Percentiles rank a stretch among this genome's conserved stretches.
phyloP scores from a whole-genome alignment of 2,888 invertebrate species.

The Drosophila kuntzei region DNA sequence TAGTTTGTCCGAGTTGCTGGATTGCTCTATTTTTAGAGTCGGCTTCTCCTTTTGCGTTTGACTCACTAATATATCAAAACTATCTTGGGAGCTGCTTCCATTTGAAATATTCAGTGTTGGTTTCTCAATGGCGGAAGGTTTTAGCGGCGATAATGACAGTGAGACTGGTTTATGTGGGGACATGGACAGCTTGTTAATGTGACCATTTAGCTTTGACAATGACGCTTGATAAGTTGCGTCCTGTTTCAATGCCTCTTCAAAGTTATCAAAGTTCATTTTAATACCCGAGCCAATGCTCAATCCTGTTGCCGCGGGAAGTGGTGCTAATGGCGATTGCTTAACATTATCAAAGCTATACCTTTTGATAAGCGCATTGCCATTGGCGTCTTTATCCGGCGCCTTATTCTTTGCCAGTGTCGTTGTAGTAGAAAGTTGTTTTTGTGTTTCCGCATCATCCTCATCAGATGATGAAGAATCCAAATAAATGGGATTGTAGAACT shows the following conservation, averaged over 20 bases:
- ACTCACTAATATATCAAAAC: slow-evolving; percentile 48
- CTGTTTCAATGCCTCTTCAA: slow-evolving; percentile 71
- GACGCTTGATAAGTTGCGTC: slow-evolving; percentile 77
- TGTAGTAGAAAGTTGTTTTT: background rate
- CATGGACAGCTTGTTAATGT: slow-evolving; percentile 71
- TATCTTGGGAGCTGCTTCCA: slow-evolving; percentile 36
- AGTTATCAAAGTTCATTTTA: slow-evolving; percentile 73
- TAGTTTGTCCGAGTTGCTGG: background rate
- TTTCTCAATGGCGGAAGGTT: slow-evolving; percentile 5
- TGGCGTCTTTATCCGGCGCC: slow-evolving; percentile 31
- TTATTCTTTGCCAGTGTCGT: slow-evolving; percentile 10
- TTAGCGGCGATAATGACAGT: slow-evolving; percentile 47
- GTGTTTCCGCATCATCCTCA: slow-evolving; percentile 54
- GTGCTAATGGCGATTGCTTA: slow-evolving; percentile 71
- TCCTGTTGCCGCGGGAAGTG: slow-evolving; percentile 23
- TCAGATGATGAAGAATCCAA: slow-evolving; percentile 81
- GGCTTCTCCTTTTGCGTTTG: slow-evolving; percentile 2
- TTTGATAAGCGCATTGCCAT: slow-evolving; percentile 56
- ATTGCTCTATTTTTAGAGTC: background rate
- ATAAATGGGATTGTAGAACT: slow-evolving; percentile 79
- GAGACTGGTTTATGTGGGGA: slow-evolving; percentile 43
- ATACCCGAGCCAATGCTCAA: slow-evolving; percentile 12
- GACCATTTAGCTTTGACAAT: slow-evolving; percentile 74
- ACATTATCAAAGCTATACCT: slow-evolving; percentile 67
- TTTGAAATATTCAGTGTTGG: slow-evolving; percentile 20